These are phyloP conservation scores for Drosophila melanica DNA, from an alignment of 1,140 invertebrate genomes.

Conservation along the genomic window DNA sequence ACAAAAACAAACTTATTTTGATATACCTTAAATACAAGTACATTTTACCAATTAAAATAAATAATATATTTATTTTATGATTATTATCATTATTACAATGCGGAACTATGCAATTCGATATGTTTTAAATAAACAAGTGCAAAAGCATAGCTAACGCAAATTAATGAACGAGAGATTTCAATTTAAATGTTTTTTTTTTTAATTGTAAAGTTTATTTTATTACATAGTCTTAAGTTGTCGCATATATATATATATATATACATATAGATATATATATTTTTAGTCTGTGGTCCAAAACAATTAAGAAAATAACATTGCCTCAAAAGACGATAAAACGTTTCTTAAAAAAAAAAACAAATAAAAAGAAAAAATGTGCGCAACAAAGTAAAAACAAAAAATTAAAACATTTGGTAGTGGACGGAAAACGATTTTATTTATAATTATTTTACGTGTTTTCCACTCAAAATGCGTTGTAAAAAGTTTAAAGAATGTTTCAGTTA, in stretches of 20 bases:
- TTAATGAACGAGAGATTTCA: background rate
- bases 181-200: background rate
- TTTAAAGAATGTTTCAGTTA: background rate
- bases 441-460: background rate
- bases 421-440: slow-evolving; percentile 4
- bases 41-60: background rate
- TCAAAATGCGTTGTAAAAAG: background rate
- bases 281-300: slow-evolving; percentile 47
- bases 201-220: slow-evolving; percentile 28
- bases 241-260: slow-evolving; percentile 16
- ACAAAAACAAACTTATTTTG: background rate
- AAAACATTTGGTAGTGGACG: background rate
- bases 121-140: slow-evolving; percentile 7
- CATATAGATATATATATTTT: slow-evolving; percentile 10
- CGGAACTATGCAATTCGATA: slow-evolving; percentile 10
- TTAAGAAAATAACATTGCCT: slow-evolving; percentile 42
- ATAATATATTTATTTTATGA: slow-evolving; percentile 23
- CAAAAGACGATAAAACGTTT: slow-evolving; percentile 13
- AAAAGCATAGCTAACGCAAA: slow-evolving; percentile 8
- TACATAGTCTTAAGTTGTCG: slow-evolving; percentile 51
- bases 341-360: slow-evolving; percentile 18
- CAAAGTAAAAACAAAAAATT: background rate
- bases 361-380: background rate
- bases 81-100: slow-evolving; percentile 7
- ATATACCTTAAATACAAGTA: slow-evolving; percentile 15